Evolutionary conservation across 1,140 invertebrate genomes (phyloP).

Genomic region (Solenopsis fugax): DNA sequence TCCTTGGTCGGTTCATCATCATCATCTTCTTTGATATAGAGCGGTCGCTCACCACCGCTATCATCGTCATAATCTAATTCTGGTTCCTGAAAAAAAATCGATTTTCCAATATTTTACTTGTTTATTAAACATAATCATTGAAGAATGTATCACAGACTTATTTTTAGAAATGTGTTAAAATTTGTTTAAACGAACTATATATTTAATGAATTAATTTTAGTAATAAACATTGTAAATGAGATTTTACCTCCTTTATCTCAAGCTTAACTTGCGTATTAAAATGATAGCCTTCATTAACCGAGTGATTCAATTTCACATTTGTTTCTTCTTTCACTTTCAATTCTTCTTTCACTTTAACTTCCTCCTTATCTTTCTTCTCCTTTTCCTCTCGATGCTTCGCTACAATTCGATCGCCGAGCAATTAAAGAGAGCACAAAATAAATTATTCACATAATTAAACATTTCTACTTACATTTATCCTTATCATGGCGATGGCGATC

Average conservation of each 20-base stretch:
- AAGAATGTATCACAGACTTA: too few species aligned
- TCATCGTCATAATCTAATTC: conserved; percentile 86
- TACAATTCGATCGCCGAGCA: conserved; percentile 51
- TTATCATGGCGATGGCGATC: conserved; percentile 86
- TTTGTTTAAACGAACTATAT: too few species aligned
- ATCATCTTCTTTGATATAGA: conserved; percentile 85
- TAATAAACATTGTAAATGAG: neutral
- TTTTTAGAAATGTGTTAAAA: too few species aligned
- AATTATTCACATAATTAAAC: conserved; percentile 11
- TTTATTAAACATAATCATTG: neutral
- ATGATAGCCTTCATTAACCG: conserved; percentile 61
- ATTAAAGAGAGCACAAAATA: conserved; percentile 23
- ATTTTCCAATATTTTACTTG: neutral
- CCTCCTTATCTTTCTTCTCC: conserved; percentile 82
- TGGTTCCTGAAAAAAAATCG: conserved; percentile 75
- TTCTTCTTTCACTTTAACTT: conserved; percentile 75
- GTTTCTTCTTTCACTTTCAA: conserved; percentile 70
- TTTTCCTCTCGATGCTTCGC: conserved; percentile 84
- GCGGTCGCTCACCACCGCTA: conserved; percentile 82
- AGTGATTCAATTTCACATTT: conserved; percentile 62
- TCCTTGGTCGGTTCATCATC: conserved; percentile 79
- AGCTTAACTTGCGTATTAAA: conserved; percentile 41
- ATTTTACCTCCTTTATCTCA: conserved; percentile 82
- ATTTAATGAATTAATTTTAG: too few species aligned
- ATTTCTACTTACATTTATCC: conserved; percentile 81